phyloP scores from a whole-genome alignment of 2,113 vertebrate species.

The Cisticola juncidis region DNA sequence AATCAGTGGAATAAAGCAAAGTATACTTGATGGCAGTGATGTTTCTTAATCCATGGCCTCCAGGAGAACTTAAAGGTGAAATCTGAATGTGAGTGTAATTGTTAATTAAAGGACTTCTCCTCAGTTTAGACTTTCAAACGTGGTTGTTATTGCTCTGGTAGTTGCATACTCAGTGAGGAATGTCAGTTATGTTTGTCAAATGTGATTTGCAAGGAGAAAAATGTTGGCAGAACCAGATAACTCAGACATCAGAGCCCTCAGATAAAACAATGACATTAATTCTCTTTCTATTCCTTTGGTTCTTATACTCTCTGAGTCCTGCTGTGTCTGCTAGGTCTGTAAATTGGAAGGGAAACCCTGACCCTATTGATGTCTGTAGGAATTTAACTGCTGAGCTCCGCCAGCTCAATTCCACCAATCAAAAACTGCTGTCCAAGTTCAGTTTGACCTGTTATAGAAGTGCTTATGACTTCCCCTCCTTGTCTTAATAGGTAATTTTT shows the following conservation, averaged over 20 bases:
- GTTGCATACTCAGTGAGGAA: neutral
- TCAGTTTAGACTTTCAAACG: constrained; percentile 48
- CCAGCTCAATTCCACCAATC: neutral
- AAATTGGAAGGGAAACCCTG: neutral
- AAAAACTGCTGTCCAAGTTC: neutral
- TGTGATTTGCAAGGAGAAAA: neutral
- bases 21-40: neutral
- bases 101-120: constrained; percentile 48
- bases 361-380: neutral
- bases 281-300: neutral
- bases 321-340: neutral
- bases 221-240: neutral
- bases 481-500: neutral
- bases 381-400: neutral
- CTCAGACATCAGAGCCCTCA: neutral
- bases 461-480: neutral
- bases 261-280: neutral
- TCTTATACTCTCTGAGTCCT: neutral
- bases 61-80: constrained; percentile 68
- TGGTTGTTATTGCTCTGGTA: neutral
- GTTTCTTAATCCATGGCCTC: constrained; percentile 49
- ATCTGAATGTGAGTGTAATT: constrained; percentile 66
- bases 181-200: constrained; percentile 17
- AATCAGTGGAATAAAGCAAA: neutral
- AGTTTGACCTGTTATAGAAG: neutral